phyloP scores from a whole-genome alignment of 2,888 invertebrate species.

The Thera britannica region DNA sequence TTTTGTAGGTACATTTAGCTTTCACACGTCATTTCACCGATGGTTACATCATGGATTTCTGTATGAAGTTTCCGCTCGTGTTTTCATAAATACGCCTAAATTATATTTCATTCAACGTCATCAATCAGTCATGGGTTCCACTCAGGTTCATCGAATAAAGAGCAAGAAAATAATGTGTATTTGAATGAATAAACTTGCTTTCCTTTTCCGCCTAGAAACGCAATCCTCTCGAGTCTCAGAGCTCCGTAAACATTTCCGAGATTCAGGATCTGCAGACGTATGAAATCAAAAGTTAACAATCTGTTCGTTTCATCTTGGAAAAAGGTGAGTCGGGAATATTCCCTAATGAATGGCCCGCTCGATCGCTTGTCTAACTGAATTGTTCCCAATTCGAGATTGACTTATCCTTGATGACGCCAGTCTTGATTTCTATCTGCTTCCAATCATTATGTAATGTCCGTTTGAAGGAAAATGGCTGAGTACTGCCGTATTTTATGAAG shows the following conservation, averaged over 20 bases:
- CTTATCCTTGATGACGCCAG: constrained; percentile 38
- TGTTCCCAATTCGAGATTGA: constrained; percentile 40
- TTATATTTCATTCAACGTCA: background rate
- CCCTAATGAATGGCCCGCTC: constrained; percentile 56
- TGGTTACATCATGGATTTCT: background rate
- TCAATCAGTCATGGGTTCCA: background rate
- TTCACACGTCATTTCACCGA: background rate
- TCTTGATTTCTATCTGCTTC: constrained; percentile 29
- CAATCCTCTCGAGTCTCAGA: constrained; percentile 14
- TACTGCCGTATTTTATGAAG: background rate
- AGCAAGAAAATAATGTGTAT: background rate
- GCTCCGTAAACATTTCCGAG: constrained; percentile 30
- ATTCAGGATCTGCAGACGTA: constrained; percentile 29
- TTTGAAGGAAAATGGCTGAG: constrained; percentile 27
- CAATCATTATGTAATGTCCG: constrained; percentile 37
- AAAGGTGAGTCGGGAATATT: constrained; percentile 44
- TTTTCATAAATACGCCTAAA: background rate
- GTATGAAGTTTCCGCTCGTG: background rate
- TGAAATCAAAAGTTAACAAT: constrained; percentile 47
- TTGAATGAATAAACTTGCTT: constrained; percentile 2
- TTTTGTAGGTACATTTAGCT: background rate
- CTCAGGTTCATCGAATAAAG: background rate
- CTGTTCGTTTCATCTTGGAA: constrained; percentile 44
- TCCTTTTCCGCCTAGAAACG: constrained; percentile 2
- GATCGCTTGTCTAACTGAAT: constrained; percentile 50